phyloP scores from a whole-genome alignment of 2,888 invertebrate genomes.

The Drosophila helvetica region DNA sequence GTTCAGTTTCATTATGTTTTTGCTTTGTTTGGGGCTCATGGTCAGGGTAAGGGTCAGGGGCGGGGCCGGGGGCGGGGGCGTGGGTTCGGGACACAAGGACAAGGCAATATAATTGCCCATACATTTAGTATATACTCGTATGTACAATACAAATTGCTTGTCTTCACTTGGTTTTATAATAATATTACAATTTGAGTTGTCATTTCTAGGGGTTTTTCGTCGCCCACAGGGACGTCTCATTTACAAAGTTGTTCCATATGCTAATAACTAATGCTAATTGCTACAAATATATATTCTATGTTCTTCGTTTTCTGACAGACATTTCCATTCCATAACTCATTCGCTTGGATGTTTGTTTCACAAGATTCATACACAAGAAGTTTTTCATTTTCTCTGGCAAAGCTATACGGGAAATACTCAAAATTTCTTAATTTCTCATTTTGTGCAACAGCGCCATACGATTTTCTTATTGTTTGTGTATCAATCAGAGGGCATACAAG shows the following conservation, averaged over 20 bases:
- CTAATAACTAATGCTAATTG: constrained; percentile 39
- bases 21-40: constrained; percentile 16
- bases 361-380: too few species aligned
- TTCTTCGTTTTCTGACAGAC: constrained; percentile 40
- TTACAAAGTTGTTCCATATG: constrained; percentile 61
- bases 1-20: constrained; percentile 58
- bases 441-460: constrained; percentile 45
- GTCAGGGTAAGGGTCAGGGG: constrained; percentile 9
- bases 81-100: not conserved
- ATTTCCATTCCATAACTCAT: constrained; percentile 25
- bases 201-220: constrained; percentile 75
- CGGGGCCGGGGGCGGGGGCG: not conserved
- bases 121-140: constrained; percentile 36
- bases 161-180: constrained; percentile 60
- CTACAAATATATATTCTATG: constrained; percentile 42
- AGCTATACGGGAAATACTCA: not conserved
- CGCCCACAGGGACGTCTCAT: constrained; percentile 64
- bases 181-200: constrained; percentile 81
- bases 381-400: not conserved
- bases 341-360: constrained; percentile 5
- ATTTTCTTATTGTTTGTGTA: constrained; percentile 11
- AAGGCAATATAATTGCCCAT: constrained; percentile 15
- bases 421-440: constrained; percentile 14
- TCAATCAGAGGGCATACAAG: constrained; percentile 1
- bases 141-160: constrained; percentile 72